Evolutionary conservation across 2,113 vertebrate species (phyloP).

Genomic region (Stigmatopora argus): DNA sequence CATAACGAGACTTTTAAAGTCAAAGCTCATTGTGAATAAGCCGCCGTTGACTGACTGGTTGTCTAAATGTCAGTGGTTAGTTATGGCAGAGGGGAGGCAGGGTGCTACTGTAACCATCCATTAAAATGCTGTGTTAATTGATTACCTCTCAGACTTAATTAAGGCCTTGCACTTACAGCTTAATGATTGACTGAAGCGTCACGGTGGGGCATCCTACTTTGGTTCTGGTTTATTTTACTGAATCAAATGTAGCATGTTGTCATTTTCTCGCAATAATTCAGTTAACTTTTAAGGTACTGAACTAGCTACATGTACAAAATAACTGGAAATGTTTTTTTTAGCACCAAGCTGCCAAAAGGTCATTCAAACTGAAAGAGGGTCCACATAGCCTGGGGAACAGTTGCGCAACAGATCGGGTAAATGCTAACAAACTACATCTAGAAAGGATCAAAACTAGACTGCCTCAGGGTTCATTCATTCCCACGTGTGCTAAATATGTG

Average conservation of each 20-base stretch:
- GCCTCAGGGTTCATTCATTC: constrained; percentile 3
- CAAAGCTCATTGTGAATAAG: constrained; percentile 21
- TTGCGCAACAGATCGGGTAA: constrained; percentile 26
- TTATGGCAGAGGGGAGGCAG: constrained; percentile 10
- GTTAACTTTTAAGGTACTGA: neutral
- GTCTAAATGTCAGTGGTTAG: constrained; percentile 33
- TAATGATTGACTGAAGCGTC: constrained; percentile 1
- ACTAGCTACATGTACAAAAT: neutral
- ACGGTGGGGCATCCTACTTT: neutral
- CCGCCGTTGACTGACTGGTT: constrained; percentile 38
- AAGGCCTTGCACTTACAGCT: neutral
- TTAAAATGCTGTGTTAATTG: constrained; percentile 28
- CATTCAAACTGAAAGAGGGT: neutral
- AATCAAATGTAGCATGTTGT: neutral
- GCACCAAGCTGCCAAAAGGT: constrained; percentile 10
- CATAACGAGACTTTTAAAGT: no score
- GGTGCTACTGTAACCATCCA: constrained; percentile 16
- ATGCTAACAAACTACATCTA: constrained; percentile 31
- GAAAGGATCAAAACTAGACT: constrained; percentile 16
- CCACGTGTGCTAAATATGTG: constrained; percentile 12
- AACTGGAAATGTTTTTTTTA: neutral
- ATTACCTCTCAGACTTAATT: constrained; percentile 13
- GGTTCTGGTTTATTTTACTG: neutral
- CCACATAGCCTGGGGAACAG: constrained; percentile 23
- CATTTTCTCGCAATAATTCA: neutral